A percentile compares a stretch with the other conserved stretches of the same genome.
Evolutionary conservation across 2,113 vertebrate genomes (phyloP).

Genomic region (Sylvilagus bachmani): DNA sequence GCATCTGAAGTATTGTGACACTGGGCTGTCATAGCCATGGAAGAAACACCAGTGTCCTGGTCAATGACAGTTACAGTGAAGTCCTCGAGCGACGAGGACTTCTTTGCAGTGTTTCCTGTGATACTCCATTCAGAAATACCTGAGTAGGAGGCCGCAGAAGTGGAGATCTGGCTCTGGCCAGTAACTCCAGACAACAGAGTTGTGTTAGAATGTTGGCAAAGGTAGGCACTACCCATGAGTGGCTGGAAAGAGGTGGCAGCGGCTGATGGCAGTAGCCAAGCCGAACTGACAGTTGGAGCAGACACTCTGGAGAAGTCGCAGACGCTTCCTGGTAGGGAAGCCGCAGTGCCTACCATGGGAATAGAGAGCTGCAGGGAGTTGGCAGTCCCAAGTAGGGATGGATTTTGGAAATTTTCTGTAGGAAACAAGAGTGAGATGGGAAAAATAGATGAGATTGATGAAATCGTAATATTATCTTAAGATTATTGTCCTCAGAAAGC

Average conservation of each 20-base stretch:
- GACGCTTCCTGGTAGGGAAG: background rate
- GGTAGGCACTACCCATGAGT: background rate
- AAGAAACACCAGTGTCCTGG: constrained; percentile 10
- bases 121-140: background rate
- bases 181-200: background rate
- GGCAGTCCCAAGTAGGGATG: background rate
- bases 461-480: background rate
- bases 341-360: background rate
- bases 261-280: constrained; percentile 54
- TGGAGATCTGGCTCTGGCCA: constrained; percentile 38
- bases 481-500: background rate
- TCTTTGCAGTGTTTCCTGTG: background rate
- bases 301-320: constrained; percentile 37
- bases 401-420: constrained; percentile 55
- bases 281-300: background rate
- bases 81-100: background rate
- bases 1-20: background rate
- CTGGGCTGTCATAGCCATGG: background rate
- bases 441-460: background rate
- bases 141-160: background rate
- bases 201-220: constrained; percentile 47
- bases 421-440: background rate
- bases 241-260: constrained; percentile 48
- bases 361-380: constrained; percentile 5
- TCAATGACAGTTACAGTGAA: constrained; percentile 28